Evolutionary conservation across 2,888 invertebrate species (phyloP), one percentile per base, ranked within the genome.

Genomic region (Nemurella pictetii): DNA sequence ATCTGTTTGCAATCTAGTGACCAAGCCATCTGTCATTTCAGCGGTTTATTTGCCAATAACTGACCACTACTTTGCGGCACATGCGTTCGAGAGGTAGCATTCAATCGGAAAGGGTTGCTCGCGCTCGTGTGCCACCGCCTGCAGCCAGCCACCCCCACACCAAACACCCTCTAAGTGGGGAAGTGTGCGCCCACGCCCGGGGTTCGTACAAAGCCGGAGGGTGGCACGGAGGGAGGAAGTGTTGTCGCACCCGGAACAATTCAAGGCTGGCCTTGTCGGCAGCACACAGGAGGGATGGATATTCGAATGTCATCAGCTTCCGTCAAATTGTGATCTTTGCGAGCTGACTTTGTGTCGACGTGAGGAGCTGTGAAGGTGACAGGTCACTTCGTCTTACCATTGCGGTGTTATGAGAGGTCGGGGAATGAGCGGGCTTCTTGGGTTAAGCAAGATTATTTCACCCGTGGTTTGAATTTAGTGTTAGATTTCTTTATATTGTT

Each of bases 31-130:
- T 82, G 82, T 82, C 82, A 82, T 82, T n/a, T 72, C 26, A 25
- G 9, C 5, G 81, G 81, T 81, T 73, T 84, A 84, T 84, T 84
- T 85, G 85, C 74, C 85, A 85, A 85, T 77, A 77, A 77, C 85
- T 85, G 85, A 85, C 84, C 92, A 92, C 87, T 82, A 27, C 55
- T 82, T 28, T 36, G 80, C 29, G 80, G 20, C 75, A 26, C 27
- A 27, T 29, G 78, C 55, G 9, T 55, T 55, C 55, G 20, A 55
- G 55, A 55, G 55, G 55, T 20, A 55, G 55, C 75, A 28, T 29
- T 75, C 75, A 75, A 75, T 78, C 78, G 29, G 20, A 55, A 78
- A 78, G 72, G 82, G 72, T 82, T 82, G 25, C 28, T 2, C 1
- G 36, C 3, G 81, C 55, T 72, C 27, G 82, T 82, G 82, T 27